Conservation (phyloP, 64 coral and sea anemone genomes). For the Astreopora myriophthalma region DNA sequence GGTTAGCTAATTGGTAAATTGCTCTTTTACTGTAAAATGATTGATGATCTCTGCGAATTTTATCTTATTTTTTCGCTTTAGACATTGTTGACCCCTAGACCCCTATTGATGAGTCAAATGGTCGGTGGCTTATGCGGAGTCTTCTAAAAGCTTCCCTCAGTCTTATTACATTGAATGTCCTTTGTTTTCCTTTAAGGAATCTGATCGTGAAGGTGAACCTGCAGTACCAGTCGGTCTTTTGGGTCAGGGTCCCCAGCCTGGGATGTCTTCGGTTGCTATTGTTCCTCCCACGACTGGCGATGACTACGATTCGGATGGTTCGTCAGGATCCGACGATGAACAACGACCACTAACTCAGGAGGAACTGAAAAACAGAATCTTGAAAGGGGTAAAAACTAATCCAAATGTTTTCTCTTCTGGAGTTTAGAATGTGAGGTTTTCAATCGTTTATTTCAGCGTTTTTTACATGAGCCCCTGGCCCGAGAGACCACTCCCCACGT, state of each 20-base stretch:
- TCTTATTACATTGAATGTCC: background rate
- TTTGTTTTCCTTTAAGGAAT: constrained; percentile 56
- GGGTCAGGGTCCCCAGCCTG: constrained; percentile 92
- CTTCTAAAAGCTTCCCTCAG: too few relatives aligned
- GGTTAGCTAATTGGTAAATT: too few relatives aligned
- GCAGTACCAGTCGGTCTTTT: constrained; percentile 75
- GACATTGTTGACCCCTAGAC: too few relatives aligned
- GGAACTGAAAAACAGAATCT: constrained; percentile 99
- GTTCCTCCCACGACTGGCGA: constrained; percentile 95
- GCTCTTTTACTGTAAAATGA: too few relatives aligned
- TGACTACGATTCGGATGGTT: constrained; percentile 88
- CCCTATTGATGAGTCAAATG: too few relatives aligned
- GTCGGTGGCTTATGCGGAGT: too few relatives aligned
- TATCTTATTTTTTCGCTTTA: too few relatives aligned
- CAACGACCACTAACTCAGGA: constrained; percentile 85
- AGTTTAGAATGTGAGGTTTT: too few relatives aligned
- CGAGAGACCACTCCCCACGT: too few relatives aligned
- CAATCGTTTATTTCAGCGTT: too few relatives aligned
- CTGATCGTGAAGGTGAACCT: constrained; percentile 77
- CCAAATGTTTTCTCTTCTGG: background rate
- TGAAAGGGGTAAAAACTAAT: constrained; percentile 85
- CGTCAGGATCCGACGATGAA: constrained; percentile 85
- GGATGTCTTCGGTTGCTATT: constrained; percentile 79
- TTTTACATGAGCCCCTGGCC: too few relatives aligned
- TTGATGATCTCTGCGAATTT: too few relatives aligned